Conservation (phyloP, 2,797 vertebrate species). For the Huso huso region DNA sequence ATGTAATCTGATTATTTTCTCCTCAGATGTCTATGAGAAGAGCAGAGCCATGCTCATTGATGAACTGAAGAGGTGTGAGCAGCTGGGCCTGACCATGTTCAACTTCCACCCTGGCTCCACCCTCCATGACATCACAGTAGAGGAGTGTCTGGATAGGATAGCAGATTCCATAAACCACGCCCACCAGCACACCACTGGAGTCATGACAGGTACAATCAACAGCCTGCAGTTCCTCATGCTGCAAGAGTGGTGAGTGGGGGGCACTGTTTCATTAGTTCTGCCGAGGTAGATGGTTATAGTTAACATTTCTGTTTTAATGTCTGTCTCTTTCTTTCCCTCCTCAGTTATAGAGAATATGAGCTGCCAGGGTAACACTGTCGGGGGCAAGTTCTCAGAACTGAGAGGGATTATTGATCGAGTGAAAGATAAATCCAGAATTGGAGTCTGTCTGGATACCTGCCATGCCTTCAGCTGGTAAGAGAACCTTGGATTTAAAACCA, state of each 20-base stretch:
- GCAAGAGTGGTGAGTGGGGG: background rate
- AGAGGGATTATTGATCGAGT: constrained; percentile 61
- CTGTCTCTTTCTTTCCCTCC: background rate
- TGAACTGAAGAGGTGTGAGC: constrained; percentile 59
- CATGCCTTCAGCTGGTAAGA: constrained; percentile 64
- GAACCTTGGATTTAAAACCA: background rate
- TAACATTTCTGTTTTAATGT: background rate
- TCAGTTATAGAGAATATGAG: constrained; percentile 72
- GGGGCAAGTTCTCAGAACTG: constrained; percentile 60
- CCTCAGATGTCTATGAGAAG: constrained; percentile 60
- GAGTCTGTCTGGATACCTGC: constrained; percentile 67
- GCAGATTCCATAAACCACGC: constrained; percentile 61
- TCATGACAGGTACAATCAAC: constrained; percentile 54
- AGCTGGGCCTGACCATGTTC: constrained; percentile 58
- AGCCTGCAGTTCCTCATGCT: background rate
- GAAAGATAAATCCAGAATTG: constrained; percentile 58
- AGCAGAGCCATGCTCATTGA: constrained; percentile 64
- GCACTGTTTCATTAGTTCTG: background rate
- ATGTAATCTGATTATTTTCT: too few relatives aligned
- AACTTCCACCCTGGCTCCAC: constrained; percentile 68
- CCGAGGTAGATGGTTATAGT: background rate
- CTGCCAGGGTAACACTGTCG: constrained; percentile 63
- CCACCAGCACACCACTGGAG: constrained; percentile 53
- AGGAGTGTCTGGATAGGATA: constrained; percentile 58
- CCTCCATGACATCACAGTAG: constrained; percentile 50